Conservation (phyloP, 2,888 invertebrate genomes). For the Plagiodera versicolora region DNA sequence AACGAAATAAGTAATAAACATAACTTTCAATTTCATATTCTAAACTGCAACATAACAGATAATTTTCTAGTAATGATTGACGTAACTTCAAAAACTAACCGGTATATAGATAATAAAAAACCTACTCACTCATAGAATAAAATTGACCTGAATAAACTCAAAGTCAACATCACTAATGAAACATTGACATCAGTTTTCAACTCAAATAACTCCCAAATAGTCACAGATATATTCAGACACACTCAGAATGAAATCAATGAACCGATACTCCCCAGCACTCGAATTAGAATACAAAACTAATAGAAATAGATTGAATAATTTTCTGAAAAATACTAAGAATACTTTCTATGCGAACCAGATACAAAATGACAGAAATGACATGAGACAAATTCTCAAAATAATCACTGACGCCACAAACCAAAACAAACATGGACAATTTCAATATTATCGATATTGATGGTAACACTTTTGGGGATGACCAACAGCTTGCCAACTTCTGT, state of each 20-base stretch:
- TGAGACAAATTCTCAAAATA: too few relatives aligned
- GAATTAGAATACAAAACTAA: constrained; percentile 3
- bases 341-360: neutral
- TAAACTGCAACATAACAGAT: neutral
- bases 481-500: too few relatives aligned
- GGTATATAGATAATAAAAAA: too few relatives aligned
- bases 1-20: constrained; percentile 1
- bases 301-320: neutral
- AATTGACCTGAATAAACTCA: constrained; percentile 1
- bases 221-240: neutral
- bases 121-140: neutral
- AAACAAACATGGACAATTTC: too few relatives aligned
- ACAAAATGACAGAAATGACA: neutral
- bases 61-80: too few relatives aligned
- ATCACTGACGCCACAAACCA: too few relatives aligned
- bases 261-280: neutral
- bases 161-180: neutral
- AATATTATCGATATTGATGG: too few relatives aligned
- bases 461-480: too few relatives aligned
- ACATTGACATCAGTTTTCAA: neutral
- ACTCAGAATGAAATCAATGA: neutral
- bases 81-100: too few relatives aligned
- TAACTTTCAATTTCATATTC: neutral
- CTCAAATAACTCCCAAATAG: too few relatives aligned
- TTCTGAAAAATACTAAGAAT: neutral